These are phyloP conservation scores for Rhynchomys soricoides DNA, from an alignment of 2,113 vertebrate genomes.

Conservation along the genomic window DNA sequence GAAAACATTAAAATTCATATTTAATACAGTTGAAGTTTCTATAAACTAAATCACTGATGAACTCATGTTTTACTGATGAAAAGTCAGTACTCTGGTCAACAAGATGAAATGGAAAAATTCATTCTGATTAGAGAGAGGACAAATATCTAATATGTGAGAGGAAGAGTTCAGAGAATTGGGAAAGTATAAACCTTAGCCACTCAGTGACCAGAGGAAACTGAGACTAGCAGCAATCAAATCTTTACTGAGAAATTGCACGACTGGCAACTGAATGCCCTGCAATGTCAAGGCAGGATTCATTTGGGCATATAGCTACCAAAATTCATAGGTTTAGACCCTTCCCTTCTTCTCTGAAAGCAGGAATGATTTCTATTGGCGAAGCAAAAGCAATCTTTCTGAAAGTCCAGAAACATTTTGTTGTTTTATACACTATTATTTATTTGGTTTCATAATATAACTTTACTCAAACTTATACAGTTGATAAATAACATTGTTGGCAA, in stretches of 20 bases:
- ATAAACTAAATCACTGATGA: conserved; percentile 4
- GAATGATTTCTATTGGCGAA: background rate
- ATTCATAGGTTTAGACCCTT: background rate
- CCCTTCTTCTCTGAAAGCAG: background rate
- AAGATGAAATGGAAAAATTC: background rate
- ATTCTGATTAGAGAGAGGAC: background rate
- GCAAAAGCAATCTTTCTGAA: no score
- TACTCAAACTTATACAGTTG: background rate
- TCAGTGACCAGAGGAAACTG: background rate
- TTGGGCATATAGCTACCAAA: background rate
- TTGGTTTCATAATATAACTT: background rate
- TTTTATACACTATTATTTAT: background rate
- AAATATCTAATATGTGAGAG: background rate
- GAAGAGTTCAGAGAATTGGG: background rate
- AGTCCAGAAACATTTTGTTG: background rate
- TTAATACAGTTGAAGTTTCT: background rate
- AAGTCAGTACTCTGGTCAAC: background rate
- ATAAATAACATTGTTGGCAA: background rate
- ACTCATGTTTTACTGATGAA: no score
- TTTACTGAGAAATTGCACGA: background rate
- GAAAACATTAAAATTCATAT: background rate
- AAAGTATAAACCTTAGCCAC: background rate
- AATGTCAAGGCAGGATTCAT: background rate
- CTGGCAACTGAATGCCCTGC: background rate
- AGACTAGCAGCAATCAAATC: background rate